Evolutionary conservation across 2,888 invertebrate species (phyloP), one percentile per base, ranked within the genome.

Genomic region (Malachius bipustulatus): DNA sequence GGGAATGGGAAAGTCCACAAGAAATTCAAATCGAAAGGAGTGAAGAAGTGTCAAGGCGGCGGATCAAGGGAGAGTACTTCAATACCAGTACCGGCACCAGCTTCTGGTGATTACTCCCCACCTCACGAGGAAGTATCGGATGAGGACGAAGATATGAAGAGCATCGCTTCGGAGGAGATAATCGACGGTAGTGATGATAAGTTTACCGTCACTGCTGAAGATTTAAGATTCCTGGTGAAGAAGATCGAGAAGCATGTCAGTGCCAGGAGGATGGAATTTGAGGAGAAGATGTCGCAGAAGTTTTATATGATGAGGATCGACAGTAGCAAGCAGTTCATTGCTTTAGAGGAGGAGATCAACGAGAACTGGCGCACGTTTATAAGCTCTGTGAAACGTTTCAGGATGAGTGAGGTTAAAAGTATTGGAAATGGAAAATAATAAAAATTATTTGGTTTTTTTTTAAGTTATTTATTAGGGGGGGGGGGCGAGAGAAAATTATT

Each of bases 251-350:
- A 47, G 3, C 41, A 33, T 27, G 30, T 48, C 13, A 44, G 36
- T n/a, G 35, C 37, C 11, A 33, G 24, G 10, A 41, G 37, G 15
- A 16, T 26, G 14, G 43, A 47, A 14, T 44, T 48, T 12, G 46
- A 49, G 15, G 46, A 49, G 13, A 47, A 45, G 34, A 38, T 51
- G 33, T 33, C 45, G 10, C 44, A 48, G 14, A 41, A 42, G n/a
- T 50, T 50, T 29, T 50, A 48, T 32, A 41, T 27, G 2, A 27
- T 51, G 29, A 38, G 50, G 29, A 48, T 51, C 9, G 44, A 38
- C 14, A 44, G 46, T 14, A 50, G 49, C 31, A 51, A 50, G 35
- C 43, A 48, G 30, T 51, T 51, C 37, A 50, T 51, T 26, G 44
- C 41, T 14, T 38, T 50, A 35, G 48, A 49, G 13, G 47, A 50